phyloP scores from a whole-genome alignment of 2,797 vertebrate genomes.

The Podarcis siculus region DNA sequence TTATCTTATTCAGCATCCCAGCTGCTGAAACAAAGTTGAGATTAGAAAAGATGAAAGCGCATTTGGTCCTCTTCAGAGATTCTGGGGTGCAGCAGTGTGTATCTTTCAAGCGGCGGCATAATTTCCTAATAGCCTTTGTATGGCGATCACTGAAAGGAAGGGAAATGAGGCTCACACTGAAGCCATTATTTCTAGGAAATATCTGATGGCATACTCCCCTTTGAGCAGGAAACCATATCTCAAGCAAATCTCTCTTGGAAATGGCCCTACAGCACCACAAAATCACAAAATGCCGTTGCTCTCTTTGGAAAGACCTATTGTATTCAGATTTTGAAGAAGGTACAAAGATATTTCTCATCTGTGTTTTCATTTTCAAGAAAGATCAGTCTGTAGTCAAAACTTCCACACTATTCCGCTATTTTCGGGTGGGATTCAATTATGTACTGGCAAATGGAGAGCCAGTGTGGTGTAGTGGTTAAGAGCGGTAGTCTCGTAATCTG shows the following conservation, averaged over 20 bases:
- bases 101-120: constrained; percentile 14
- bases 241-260: not conserved
- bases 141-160: constrained; percentile 24
- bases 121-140: constrained; percentile 33
- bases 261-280: not conserved
- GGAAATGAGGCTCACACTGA: constrained; percentile 31
- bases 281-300: not conserved
- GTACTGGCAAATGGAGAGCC: too few species aligned
- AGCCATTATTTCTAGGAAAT: constrained; percentile 49
- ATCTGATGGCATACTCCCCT: constrained; percentile 3
- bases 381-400: not conserved
- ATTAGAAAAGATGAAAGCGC: constrained; percentile 40
- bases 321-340: not conserved
- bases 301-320: constrained; percentile 21
- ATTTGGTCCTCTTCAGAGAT: constrained; percentile 28
- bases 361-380: not conserved
- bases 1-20: constrained; percentile 31
- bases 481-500: too few species aligned
- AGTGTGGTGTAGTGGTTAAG: too few species aligned
- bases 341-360: not conserved
- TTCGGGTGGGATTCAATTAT: too few species aligned
- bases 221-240: not conserved
- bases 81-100: constrained; percentile 28
- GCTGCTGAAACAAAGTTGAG: constrained; percentile 8
- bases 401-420: too few species aligned